A percentile compares a stretch with the other conserved stretches of the same genome.
These are phyloP conservation scores for Mastacembelus armatus DNA, from an alignment of 2,797 vertebrate genomes.

Conservation along the genomic window DNA sequence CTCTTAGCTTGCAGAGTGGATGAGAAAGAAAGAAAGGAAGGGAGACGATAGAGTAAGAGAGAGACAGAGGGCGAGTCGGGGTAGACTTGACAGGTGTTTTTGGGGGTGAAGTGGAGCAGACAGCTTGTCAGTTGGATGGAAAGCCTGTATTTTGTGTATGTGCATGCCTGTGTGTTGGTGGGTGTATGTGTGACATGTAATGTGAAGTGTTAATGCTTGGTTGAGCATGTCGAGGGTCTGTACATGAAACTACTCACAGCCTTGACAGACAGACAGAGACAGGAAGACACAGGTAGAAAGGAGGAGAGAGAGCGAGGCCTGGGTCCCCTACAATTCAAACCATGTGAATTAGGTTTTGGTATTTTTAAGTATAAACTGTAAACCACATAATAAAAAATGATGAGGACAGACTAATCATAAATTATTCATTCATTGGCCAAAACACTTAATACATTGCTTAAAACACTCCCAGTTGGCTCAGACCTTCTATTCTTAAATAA, in stretches of 20 bases:
- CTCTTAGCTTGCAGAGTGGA: constrained; percentile 47
- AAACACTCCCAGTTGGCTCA: not conserved
- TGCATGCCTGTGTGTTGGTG: not conserved
- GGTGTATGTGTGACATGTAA: constrained; percentile 50
- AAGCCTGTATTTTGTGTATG: constrained; percentile 38
- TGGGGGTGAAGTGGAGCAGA: constrained; percentile 64
- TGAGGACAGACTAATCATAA: not conserved
- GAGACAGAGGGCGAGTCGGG: constrained; percentile 14
- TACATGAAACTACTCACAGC: constrained; percentile 43
- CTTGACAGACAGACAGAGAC: constrained; percentile 8
- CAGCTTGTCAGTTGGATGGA: constrained; percentile 69
- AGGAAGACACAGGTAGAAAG: constrained; percentile 1
- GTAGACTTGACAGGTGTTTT: constrained; percentile 65
- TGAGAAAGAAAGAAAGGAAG: not conserved
- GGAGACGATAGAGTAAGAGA: too few species aligned
- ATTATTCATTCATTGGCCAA: not conserved
- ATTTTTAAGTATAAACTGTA: not conserved
- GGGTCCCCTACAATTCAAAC: not conserved
- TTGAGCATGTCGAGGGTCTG: constrained; percentile 61
- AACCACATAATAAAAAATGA: not conserved
- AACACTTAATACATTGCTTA: not conserved
- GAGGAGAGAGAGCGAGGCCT: not conserved
- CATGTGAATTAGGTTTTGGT: not conserved
- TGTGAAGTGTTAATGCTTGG: constrained; percentile 64
- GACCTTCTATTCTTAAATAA: not conserved